These are phyloP conservation scores for Columba janthina DNA, from an alignment of 2,113 vertebrate genomes.

Conservation along the genomic window DNA sequence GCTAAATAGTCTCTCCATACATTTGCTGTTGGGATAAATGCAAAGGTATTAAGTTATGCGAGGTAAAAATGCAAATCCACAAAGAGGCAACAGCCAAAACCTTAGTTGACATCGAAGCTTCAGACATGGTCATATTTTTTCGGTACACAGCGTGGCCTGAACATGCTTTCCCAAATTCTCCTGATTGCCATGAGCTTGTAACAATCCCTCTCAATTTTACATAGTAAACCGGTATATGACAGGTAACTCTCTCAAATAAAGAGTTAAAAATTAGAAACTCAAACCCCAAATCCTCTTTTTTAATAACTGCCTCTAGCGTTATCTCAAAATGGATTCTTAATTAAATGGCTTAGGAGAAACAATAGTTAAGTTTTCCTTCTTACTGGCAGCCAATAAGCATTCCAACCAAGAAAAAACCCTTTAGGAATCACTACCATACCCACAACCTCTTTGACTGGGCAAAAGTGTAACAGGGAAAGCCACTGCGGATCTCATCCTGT, in stretches of 20 bases:
- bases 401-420: background rate
- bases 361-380: background rate
- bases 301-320: background rate
- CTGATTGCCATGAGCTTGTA: background rate
- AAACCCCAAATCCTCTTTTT: background rate
- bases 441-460: background rate
- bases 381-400: background rate
- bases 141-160: rapidly evolving
- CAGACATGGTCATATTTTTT: background rate
- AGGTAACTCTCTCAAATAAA: background rate
- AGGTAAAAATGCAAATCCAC: background rate
- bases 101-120: background rate
- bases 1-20: background rate
- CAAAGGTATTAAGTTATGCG: rapidly evolving
- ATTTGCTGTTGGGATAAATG: background rate
- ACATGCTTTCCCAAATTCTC: background rate
- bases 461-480: background rate
- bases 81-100: background rate
- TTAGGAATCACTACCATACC: background rate
- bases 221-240: background rate
- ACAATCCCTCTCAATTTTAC: background rate
- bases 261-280: background rate
- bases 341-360: constrained; percentile 5
- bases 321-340: background rate
- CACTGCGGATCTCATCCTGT: background rate